Conservation (phyloP, 2,797 vertebrate species). For the Danionella dracula region DNA sequence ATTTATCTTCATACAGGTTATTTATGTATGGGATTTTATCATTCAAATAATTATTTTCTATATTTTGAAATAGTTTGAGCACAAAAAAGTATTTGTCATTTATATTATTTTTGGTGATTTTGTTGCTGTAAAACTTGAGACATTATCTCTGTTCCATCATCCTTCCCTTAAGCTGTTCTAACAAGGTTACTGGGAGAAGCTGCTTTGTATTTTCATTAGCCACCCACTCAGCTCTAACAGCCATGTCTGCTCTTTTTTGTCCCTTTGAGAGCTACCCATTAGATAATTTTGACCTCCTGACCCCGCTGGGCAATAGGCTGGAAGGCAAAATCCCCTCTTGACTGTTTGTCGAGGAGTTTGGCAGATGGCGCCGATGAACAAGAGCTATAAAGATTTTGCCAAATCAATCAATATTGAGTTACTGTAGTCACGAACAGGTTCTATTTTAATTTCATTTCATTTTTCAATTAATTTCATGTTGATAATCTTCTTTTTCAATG, state of each 20-base stretch:
- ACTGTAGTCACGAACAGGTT: conserved; percentile 32
- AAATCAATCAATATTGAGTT: neutral
- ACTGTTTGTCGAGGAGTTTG: conserved; percentile 10
- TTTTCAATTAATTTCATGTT: no score
- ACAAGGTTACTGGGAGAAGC: conserved; percentile 14
- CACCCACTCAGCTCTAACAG: neutral
- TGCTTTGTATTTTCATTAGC: conserved; percentile 19
- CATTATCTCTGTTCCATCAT: neutral
- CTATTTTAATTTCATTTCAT: neutral
- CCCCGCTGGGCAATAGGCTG: neutral
- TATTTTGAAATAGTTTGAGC: no score
- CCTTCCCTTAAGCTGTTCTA: neutral
- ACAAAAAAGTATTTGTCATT: no score
- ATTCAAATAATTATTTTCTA: no score
- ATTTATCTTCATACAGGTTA: no score
- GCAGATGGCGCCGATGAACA: conserved; percentile 36
- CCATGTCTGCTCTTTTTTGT: conserved; percentile 21
- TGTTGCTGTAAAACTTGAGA: neutral
- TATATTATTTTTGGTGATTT: no score
- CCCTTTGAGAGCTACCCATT: conserved; percentile 29
- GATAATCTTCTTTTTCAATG: no score
- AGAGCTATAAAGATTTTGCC: conserved; percentile 2
- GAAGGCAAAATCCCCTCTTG: neutral
- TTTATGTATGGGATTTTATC: no score
- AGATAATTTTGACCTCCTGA: conserved; percentile 49